Conservation (phyloP, 1,140 invertebrate genomes). For the Cheumatopsyche charites region DNA sequence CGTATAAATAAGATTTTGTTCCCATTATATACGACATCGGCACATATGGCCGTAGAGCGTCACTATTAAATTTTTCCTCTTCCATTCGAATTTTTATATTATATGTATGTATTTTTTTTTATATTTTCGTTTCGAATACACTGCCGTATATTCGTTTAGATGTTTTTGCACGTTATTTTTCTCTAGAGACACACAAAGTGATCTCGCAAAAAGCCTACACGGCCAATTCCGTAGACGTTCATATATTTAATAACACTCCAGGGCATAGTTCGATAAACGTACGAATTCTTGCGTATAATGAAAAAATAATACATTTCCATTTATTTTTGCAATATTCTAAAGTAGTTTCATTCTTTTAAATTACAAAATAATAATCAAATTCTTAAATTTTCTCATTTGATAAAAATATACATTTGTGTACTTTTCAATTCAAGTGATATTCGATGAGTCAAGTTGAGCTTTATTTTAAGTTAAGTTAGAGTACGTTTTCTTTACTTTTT, state of each 20-base stretch:
- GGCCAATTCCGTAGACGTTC: constrained; percentile 37
- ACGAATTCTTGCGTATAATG: neutral
- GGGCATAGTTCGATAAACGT: constrained; percentile 29
- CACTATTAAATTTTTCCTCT: neutral
- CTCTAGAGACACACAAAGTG: constrained; percentile 36
- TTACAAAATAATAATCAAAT: no score
- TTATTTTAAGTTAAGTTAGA: no score
- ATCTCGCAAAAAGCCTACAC: constrained; percentile 41
- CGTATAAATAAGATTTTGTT: constrained; percentile 4
- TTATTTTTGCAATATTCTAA: neutral
- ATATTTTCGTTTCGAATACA: neutral
- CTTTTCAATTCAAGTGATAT: no score
- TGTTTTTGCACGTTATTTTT: constrained; percentile 1
- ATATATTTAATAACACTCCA: constrained; percentile 43
- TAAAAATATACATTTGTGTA: no score
- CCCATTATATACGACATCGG: neutral
- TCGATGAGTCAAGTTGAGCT: no score
- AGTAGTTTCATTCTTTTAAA: no score
- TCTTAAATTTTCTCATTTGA: no score
- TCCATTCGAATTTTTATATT: neutral
- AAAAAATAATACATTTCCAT: neutral
- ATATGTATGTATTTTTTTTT: neutral
- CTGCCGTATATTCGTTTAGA: constrained; percentile 5
- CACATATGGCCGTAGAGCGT: neutral
- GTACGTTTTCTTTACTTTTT: no score